phyloP scores from a whole-genome alignment of 2,113 vertebrate species.

The Phainopepla nitens region DNA sequence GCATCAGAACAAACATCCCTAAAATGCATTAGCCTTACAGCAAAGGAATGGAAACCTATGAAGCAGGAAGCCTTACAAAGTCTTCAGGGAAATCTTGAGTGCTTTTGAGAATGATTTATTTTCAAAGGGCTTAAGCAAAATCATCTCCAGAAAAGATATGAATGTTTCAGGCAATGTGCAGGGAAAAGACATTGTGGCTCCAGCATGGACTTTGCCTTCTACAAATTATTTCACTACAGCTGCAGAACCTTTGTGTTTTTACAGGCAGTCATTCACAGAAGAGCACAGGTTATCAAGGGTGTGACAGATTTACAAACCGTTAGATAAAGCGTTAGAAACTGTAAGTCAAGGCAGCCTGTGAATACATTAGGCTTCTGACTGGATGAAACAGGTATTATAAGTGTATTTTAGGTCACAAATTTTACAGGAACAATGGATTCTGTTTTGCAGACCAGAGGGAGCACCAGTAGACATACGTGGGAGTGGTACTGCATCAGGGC shows the following conservation, averaged over 20 bases:
- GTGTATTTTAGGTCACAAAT: conserved; percentile 1
- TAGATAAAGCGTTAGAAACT: neutral
- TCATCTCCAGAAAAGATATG: conserved; percentile 60
- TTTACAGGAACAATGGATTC: neutral
- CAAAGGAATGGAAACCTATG: conserved; percentile 56
- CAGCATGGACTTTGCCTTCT: neutral
- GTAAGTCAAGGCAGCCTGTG: neutral
- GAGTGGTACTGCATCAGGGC: neutral
- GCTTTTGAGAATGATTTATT: conserved; percentile 75
- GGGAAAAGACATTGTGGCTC: conserved; percentile 22
- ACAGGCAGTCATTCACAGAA: neutral
- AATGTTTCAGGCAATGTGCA: conserved; percentile 50
- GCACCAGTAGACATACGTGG: neutral
- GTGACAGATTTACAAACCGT: neutral
- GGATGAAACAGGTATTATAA: neutral
- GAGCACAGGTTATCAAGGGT: neutral
- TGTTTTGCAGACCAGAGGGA: neutral
- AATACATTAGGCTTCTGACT: neutral
- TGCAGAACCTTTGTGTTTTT: neutral
- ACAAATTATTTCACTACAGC: neutral
- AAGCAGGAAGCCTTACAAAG: conserved; percentile 66
- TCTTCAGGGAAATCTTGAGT: conserved; percentile 73
- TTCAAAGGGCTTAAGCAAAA: conserved; percentile 67
- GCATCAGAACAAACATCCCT: conserved; percentile 67
- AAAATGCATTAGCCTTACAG: conserved; percentile 69